Evolutionary conservation across 1,140 invertebrate species (phyloP).

Genomic region (Asbolus verrucosus): DNA sequence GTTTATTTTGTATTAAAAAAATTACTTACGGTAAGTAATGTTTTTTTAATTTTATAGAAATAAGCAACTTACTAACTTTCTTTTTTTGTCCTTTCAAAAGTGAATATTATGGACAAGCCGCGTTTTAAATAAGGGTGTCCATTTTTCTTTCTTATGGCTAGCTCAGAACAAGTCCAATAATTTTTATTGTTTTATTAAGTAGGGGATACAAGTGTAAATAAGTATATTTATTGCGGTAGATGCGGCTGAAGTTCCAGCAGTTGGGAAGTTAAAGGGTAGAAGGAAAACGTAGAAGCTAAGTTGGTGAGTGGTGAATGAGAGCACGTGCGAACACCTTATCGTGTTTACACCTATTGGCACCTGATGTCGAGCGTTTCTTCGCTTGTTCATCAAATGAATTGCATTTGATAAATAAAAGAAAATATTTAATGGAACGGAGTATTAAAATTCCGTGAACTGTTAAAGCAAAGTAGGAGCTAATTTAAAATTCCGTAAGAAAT

Average conservation of each 20-base stretch:
- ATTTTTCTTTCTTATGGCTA: too few relatives aligned
- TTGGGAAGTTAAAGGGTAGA: slow-evolving; percentile 18
- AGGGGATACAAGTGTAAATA: slow-evolving; percentile 30
- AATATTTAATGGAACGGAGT: slow-evolving; percentile 40
- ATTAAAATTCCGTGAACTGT: slow-evolving; percentile 45
- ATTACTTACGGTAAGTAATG: too few relatives aligned
- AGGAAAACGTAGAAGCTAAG: slow-evolving; percentile 14
- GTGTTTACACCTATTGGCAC: slow-evolving; percentile 40
- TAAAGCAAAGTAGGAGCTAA: slow-evolving; percentile 29
- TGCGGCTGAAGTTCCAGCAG: slow-evolving; percentile 16
- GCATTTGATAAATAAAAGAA: slow-evolving; percentile 40
- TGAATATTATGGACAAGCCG: too few relatives aligned
- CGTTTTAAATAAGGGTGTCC: too few relatives aligned
- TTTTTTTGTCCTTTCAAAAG: too few relatives aligned
- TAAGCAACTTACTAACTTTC: too few relatives aligned
- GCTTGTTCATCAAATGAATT: slow-evolving; percentile 34
- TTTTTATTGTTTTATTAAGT: slow-evolving; percentile 4
- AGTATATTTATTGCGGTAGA: slow-evolving; percentile 14
- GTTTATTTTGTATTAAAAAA: too few relatives aligned
- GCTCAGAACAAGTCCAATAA: too few relatives aligned
- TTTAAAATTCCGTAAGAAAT: slow-evolving; percentile 44
- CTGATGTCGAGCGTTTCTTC: slow-evolving; percentile 42
- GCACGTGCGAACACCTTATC: slow-evolving; percentile 45
- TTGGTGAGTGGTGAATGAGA: slow-evolving; percentile 40
- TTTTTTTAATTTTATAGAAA: too few relatives aligned